Evolutionary conservation across 1,140 invertebrate genomes (phyloP).

Genomic region (Brachionus calyciflorus): DNA sequence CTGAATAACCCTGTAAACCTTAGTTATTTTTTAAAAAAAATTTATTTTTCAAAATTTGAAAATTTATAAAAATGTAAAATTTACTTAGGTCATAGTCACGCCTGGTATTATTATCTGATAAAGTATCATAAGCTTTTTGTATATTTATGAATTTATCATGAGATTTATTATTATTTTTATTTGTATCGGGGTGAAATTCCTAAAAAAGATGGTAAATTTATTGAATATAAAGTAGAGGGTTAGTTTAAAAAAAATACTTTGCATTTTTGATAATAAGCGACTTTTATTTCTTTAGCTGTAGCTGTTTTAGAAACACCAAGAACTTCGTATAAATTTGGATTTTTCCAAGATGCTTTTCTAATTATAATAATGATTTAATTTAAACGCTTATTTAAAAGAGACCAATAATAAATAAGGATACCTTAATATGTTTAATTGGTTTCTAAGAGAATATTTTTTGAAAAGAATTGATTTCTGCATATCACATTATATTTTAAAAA

Average conservation of each 20-base stretch:
- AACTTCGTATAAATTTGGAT: constrained; percentile 1
- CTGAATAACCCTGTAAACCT: constrained; percentile 13
- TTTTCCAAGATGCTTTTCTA: constrained; percentile 18
- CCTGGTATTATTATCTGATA: constrained; percentile 20
- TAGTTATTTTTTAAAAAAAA: neutral
- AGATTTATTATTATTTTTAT: neutral
- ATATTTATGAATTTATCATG: constrained; percentile 42
- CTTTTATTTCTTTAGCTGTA: constrained; percentile 1
- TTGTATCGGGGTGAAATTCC: constrained; percentile 42
- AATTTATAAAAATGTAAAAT: neutral
- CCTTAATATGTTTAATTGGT: neutral
- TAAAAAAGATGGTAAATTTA: neutral
- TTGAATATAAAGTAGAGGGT: neutral
- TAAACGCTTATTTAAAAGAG: neutral
- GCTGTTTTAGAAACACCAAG: constrained; percentile 20
- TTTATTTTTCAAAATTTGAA: too few relatives aligned
- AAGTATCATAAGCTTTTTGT: constrained; percentile 15
- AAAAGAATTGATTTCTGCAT: constrained; percentile 37
- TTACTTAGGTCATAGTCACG: constrained; percentile 31
- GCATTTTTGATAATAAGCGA: constrained; percentile 43
- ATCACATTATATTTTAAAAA: neutral
- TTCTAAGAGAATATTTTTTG: neutral
- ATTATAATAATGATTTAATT: neutral
- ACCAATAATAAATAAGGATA: neutral
- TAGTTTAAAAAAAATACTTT: constrained; percentile 11